Evolutionary conservation across 2,797 vertebrate genomes (phyloP).

Genomic region (Cryptoprocta ferox): DNA sequence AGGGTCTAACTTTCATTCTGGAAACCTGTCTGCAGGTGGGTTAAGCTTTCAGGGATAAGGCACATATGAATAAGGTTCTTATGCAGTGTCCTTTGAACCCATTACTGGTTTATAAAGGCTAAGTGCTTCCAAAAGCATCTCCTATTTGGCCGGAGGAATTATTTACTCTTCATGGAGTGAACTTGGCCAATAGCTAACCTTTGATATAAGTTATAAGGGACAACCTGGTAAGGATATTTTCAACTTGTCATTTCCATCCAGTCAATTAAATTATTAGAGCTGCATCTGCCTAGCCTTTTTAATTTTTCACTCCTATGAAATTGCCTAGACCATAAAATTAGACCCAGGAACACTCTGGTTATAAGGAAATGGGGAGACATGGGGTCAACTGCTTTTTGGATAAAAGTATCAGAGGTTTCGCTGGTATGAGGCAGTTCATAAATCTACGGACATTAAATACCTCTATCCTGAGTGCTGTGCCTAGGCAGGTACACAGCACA

Average conservation of each 20-base stretch:
- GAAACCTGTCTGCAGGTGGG: not conserved
- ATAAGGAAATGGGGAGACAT: not conserved
- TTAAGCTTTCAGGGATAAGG: not conserved
- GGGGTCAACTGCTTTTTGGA: not conserved
- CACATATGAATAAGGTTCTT: not conserved
- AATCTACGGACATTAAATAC: not conserved
- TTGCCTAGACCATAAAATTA: not conserved
- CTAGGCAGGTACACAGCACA: not conserved
- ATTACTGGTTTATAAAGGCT: not conserved
- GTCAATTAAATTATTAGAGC: not conserved
- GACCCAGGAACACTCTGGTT: not conserved
- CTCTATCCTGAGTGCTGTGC: not conserved
- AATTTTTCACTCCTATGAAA: not conserved
- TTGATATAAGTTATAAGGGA: not conserved
- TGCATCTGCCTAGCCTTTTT: not conserved
- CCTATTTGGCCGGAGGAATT: not conserved
- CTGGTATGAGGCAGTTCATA: not conserved
- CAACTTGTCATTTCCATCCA: not conserved
- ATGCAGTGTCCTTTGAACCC: not conserved
- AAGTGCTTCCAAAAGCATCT: not conserved
- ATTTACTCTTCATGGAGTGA: not conserved
- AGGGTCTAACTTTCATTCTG: conserved; percentile 23
- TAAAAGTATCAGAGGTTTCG: not conserved
- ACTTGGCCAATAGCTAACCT: not conserved
- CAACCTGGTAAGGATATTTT: not conserved